Conservation (phyloP, 2,797 vertebrate species). For the Rhynchonycteris naso region DNA sequence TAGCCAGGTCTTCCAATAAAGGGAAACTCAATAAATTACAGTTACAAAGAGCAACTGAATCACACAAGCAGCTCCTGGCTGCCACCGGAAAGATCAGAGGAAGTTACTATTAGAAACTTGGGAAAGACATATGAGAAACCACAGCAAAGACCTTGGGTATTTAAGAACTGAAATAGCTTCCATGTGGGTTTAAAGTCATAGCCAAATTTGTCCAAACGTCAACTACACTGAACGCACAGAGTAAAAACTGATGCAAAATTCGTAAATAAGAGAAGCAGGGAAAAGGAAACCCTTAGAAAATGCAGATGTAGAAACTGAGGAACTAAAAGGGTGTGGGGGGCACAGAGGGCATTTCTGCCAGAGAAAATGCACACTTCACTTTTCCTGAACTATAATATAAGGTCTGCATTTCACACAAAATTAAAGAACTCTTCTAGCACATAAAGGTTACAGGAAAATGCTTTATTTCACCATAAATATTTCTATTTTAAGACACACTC, state of each 20-base stretch:
- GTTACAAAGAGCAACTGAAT: constrained; percentile 54
- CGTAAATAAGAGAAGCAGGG: not conserved
- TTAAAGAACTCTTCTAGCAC: constrained; percentile 24
- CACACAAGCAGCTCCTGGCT: not conserved
- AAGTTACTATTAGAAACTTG: constrained; percentile 74
- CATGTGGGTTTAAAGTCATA: constrained; percentile 53
- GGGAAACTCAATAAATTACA: constrained; percentile 58
- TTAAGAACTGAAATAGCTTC: constrained; percentile 72
- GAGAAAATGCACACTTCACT: constrained; percentile 1
- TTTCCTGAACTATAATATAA: constrained; percentile 13
- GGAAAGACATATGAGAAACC: constrained; percentile 63
- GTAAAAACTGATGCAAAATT: constrained; percentile 31
- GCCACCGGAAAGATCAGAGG: constrained; percentile 69
- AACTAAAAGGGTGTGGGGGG: not conserved
- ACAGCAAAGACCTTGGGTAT: constrained; percentile 61
- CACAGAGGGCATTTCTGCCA: not conserved
- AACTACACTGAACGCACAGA: constrained; percentile 25
- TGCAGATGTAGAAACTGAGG: not conserved
- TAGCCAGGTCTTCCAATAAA: constrained; percentile 36
- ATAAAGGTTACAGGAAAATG: not conserved
- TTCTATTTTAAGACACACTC: constrained; percentile 54
- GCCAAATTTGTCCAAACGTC: constrained; percentile 37
- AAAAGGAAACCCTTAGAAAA: not conserved
- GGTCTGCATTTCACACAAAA: not conserved
- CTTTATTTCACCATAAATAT: constrained; percentile 46